phyloP scores from a whole-genome alignment of 2,113 vertebrate genomes.

The Syngnathus floridae region DNA sequence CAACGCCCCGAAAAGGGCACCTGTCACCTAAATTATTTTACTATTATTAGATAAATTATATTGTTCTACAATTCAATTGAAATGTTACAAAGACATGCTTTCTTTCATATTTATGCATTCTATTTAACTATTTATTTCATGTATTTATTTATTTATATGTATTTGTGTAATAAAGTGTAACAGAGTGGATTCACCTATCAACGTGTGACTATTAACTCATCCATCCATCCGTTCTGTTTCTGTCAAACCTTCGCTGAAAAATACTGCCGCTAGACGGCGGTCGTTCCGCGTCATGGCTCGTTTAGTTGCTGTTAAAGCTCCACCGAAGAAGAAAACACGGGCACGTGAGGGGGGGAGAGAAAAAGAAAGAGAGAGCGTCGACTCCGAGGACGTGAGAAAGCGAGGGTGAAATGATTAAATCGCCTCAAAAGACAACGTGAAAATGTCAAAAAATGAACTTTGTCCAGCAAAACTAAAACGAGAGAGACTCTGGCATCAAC shows the following conservation, averaged over 20 bases:
- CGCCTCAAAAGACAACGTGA: background rate
- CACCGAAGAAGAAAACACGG: background rate
- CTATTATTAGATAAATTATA: no score
- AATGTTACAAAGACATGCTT: no score
- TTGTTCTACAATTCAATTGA: no score
- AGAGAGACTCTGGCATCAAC: background rate
- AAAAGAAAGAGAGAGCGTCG: background rate
- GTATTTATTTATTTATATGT: conserved; percentile 8
- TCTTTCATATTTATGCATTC: conserved; percentile 25
- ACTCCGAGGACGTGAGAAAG: background rate
- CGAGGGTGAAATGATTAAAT: background rate
- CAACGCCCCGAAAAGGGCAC: background rate
- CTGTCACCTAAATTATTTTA: no score
- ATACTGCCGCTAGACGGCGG: background rate
- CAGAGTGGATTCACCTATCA: background rate
- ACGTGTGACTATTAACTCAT: background rate
- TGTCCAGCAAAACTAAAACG: background rate
- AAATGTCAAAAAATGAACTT: background rate
- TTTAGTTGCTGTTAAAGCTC: background rate
- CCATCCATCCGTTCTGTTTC: no score
- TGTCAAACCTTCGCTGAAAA: background rate
- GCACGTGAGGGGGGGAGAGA: no score
- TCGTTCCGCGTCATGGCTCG: background rate
- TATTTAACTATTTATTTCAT: conserved; percentile 19
- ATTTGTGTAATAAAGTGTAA: background rate